Base-by-base conservation (phyloP, 2,797 vertebrate species). In the Tauraco hartlaubi region DNA sequence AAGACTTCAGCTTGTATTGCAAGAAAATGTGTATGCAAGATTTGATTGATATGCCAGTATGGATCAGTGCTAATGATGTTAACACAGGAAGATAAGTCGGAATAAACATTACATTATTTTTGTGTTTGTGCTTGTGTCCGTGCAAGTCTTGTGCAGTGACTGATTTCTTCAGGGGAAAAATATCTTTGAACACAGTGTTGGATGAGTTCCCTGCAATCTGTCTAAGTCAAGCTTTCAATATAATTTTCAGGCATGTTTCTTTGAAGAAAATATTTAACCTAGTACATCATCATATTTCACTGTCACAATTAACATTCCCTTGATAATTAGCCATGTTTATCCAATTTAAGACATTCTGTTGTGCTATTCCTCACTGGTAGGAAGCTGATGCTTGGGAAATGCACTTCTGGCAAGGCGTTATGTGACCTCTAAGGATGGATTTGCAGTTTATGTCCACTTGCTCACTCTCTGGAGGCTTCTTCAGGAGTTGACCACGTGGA, bases 231-330 rank as follows among this genome's bases (percentile, higher is more conserved):
- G 64, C 75, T 94, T 62, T 91, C 92, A 88, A 80, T 92, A 20
- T 51, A 58, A 94, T 95, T 94, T 95, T 85, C 68, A 51, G 61
- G 62, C n/a, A 31, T 25, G 68, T 80, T 96, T 46, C 92, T 94
- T 96, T 88, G 89, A 95, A 76, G 84, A 77, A 92, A 93, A 77
- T 83, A 88, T 92, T 95, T 94, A 78, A 92, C 91, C 94, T 90
- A 39, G 62, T 58, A 89, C 68, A 90, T 80, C 61, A 44, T 90
- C 73, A 59, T 96, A 91, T 95, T 92, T 94, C 75, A 88, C 72
- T 93, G 95, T 94, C 94, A 94, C 89, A 77, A 54, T 88, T 95
- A 84, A 64, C 54, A 62, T 94, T 81, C 80, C 54, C 82, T 76
- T 76, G 71, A 75, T 94, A 96, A 96, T 96, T 91, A 94, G 64